Conservation (phyloP, 2,113 vertebrate genomes). For the Lagopus muta region DNA sequence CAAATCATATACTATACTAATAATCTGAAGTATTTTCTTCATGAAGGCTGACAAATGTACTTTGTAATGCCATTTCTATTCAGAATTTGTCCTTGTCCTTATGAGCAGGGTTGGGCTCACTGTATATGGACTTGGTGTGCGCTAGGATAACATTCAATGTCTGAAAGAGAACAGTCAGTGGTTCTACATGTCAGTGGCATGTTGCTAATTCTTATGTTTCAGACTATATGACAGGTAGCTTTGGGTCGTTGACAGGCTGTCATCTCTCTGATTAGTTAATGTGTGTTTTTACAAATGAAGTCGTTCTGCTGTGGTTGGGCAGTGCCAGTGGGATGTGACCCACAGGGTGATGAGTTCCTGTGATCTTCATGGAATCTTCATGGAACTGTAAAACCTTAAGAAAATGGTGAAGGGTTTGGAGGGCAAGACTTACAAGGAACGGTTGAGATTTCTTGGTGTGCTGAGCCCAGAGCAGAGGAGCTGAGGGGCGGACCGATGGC, state of each 20-base stretch:
- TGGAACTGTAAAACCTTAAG: not conserved
- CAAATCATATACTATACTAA: not conserved
- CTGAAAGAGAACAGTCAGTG: not conserved
- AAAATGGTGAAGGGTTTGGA: not conserved
- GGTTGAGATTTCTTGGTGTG: not conserved
- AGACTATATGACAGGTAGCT: not conserved
- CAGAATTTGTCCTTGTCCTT: not conserved
- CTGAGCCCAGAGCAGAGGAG: not conserved
- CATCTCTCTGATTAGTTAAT: not conserved
- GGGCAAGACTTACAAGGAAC: not conserved
- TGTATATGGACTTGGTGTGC: not conserved
- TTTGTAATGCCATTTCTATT: constrained; percentile 1
- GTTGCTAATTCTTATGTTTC: not conserved
- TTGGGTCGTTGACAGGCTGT: not conserved
- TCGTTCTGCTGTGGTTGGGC: not conserved
- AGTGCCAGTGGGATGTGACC: not conserved
- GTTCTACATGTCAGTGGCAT: not conserved
- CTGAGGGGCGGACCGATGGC: not conserved
- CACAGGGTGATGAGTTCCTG: not conserved
- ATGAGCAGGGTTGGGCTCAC: not conserved
- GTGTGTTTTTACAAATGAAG: not conserved
- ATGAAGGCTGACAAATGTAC: not conserved
- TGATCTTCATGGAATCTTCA: not conserved
- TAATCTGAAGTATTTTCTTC: not conserved
- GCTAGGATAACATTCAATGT: not conserved